phyloP scores from a whole-genome alignment of 2,888 invertebrate species.

The Aradus depressus region DNA sequence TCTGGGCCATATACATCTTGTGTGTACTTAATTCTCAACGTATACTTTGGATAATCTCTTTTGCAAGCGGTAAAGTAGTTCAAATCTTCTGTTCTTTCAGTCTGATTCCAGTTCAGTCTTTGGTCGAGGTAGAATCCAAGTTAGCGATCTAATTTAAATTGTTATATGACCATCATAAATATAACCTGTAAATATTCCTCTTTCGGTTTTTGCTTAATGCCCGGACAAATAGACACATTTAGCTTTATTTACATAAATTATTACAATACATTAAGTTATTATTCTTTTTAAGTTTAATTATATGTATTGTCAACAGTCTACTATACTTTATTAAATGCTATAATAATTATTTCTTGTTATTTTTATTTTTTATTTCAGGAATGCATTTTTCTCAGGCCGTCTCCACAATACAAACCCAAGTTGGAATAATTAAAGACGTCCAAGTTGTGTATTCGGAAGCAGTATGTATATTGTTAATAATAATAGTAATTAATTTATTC shows the following conservation, averaged over 20 bases:
- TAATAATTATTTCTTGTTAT: not conserved
- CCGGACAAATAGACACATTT: not conserved
- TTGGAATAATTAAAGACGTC: constrained; percentile 86
- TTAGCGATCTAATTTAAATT: too few species aligned
- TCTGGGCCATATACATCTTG: too few species aligned
- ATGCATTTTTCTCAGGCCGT: constrained; percentile 98
- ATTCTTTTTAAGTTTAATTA: constrained; percentile 7
- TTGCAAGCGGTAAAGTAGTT: too few species aligned
- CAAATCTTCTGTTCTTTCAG: too few species aligned
- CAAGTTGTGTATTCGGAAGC: constrained; percentile 94
- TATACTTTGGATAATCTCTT: too few species aligned
- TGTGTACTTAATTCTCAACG: too few species aligned
- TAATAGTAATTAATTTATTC: too few species aligned
- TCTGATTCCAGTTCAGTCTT: too few species aligned
- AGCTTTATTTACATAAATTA: not conserved
- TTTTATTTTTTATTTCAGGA: constrained; percentile 48
- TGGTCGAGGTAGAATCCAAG: too few species aligned
- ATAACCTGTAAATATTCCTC: not conserved
- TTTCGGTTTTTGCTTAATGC: not conserved
- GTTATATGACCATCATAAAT: too few species aligned
- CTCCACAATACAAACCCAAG: constrained; percentile 91
- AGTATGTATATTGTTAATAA: too few species aligned
- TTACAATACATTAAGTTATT: not conserved
- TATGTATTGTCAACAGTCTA: not conserved
- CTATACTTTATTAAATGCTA: not conserved